Evolutionary conservation across 2,888 invertebrate species (phyloP).

Genomic region (Coleophora flavipennella): DNA sequence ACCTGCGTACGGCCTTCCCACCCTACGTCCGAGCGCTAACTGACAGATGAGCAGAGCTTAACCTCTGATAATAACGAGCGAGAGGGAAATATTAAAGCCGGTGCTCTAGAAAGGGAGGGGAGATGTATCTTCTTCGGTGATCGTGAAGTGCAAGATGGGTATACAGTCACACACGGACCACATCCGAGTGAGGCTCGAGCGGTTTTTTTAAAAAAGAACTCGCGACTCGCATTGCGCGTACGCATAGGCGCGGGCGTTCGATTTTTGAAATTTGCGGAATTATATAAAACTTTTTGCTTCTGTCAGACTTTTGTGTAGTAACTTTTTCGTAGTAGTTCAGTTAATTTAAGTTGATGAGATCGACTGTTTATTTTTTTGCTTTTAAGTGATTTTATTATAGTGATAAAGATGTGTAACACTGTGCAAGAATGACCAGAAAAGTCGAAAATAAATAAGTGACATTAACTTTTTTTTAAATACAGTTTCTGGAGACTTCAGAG

Average conservation of each 20-base stretch:
- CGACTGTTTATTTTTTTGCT: background rate
- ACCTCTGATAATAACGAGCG: constrained; percentile 67
- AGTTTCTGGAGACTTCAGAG: constrained; percentile 26
- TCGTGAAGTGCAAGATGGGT: constrained; percentile 70
- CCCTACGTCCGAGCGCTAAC: constrained; percentile 59
- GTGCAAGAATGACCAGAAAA: constrained; percentile 33
- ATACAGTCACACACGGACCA: constrained; percentile 70
- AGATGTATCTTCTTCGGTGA: constrained; percentile 68
- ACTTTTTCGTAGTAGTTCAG: constrained; percentile 19
- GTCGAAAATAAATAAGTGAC: constrained; percentile 33
- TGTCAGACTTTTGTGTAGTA: constrained; percentile 23
- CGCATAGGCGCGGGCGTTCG: constrained; percentile 49
- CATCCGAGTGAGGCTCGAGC: constrained; percentile 66
- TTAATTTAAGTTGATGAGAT: background rate
- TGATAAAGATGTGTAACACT: constrained; percentile 26
- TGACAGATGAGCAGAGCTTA: constrained; percentile 67
- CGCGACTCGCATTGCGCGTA: constrained; percentile 53
- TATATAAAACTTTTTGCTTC: constrained; percentile 24
- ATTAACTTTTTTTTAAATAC: constrained; percentile 27
- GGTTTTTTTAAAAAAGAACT: constrained; percentile 51
- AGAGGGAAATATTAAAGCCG: constrained; percentile 31
- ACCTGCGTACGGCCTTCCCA: constrained; percentile 49
- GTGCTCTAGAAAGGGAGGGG: constrained; percentile 36
- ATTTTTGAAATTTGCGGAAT: constrained; percentile 24
- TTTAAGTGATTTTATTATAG: background rate